Base-by-base conservation (phyloP, 2,797 vertebrate genomes). In the Brotogeris chrysoptera region DNA sequence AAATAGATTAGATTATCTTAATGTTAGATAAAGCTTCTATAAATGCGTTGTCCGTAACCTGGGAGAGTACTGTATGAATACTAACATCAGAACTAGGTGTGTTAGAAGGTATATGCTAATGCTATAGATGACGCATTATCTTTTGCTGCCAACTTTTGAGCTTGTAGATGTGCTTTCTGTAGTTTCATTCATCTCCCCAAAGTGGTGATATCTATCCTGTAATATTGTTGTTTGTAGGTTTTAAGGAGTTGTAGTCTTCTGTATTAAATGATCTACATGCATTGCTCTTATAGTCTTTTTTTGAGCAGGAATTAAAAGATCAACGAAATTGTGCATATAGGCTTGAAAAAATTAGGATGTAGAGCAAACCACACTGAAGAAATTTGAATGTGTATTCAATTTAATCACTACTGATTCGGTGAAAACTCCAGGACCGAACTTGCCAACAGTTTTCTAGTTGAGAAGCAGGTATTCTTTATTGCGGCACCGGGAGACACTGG, bases 231-330 rank as follows among this genome's bases (percentile, higher is more conserved):
- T 52, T 64, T 41, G 10, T 71, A 47, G 46, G 13, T 77, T 71
- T 71, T 70, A 82, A 39, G 39, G 52, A 71, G 44, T 32, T 71
- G 43, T 34, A n/a, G 13, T 53, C 6, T 25, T 60, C 30, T n/a
- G 6, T 47, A 21, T 53, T 59, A 52, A 46, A 52, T 46, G 4
- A 36, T 52, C 17, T 34, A 39, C 0, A 0, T 47, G 2, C 4
- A 3, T 38, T 85, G 53, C 16, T 59, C 2, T 3, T 60, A 1
- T 30, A 34, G 18, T 57, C 13, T 34, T 30, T 49, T 49, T 60
- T 60, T 59, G 59, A 76, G 24, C 34, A 65, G 52, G 64, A 68
- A 36, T 39, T 76, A 23, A 39, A 66, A 72, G 57, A 34, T 44
- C 20, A 53, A 77, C 53, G 34, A 65, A 71, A 64, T 24, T 13